Evolutionary conservation across 2,797 vertebrate species (phyloP).

Genomic region (Todus mexicanus): DNA sequence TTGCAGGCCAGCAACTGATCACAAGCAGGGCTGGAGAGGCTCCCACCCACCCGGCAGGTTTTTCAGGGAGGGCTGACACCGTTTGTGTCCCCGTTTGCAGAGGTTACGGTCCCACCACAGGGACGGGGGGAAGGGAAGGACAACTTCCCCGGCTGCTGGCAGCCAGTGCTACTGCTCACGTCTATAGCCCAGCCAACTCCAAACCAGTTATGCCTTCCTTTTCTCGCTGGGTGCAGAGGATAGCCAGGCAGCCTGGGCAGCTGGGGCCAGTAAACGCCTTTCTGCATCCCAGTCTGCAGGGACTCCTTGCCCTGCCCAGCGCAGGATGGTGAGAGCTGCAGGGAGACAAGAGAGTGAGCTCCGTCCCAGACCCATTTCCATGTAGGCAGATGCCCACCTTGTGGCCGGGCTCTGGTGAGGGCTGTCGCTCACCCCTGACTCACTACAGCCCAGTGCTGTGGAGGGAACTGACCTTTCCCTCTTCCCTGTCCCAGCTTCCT

Average conservation of each 20-base stretch:
- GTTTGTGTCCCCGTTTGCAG: background rate
- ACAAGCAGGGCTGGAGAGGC: background rate
- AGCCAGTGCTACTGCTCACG: background rate
- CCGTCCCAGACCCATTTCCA: background rate
- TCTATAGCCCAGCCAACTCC: background rate
- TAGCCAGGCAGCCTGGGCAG: background rate
- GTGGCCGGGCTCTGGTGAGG: too few relatives aligned
- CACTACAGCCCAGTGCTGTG: background rate
- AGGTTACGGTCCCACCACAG: background rate
- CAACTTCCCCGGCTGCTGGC: background rate
- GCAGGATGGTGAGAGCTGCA: background rate
- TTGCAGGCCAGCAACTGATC: background rate
- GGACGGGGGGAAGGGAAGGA: background rate
- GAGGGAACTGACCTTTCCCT: background rate
- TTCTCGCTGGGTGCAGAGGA: background rate
- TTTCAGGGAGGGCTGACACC: accelerated
- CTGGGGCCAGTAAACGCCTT: background rate
- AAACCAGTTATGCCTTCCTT: background rate
- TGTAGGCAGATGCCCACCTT: background rate
- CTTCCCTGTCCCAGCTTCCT: background rate
- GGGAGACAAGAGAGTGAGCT: background rate
- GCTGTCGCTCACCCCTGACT: background rate
- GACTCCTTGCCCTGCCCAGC: background rate
- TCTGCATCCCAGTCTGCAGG: background rate
- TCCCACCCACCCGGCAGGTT: background rate